phyloP scores from a whole-genome alignment of 2,113 vertebrate genomes.

The Crotalus tigris region DNA sequence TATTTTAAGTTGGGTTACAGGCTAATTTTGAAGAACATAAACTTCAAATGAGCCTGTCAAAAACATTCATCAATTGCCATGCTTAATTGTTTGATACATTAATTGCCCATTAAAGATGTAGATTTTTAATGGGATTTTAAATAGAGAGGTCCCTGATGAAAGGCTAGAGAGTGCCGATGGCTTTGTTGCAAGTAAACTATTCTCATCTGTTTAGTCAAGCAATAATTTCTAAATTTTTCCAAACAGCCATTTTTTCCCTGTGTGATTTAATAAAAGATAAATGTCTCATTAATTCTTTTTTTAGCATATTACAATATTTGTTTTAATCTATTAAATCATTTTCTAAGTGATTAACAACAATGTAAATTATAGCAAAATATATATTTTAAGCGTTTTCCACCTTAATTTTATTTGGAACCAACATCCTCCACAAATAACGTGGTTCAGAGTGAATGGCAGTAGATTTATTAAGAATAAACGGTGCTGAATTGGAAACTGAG shows the following conservation, averaged over 20 bases:
- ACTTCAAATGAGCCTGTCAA: conserved; percentile 15
- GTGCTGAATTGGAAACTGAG: neutral
- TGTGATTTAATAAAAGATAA: conserved; percentile 5
- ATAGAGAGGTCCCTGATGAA: conserved; percentile 16
- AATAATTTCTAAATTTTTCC: neutral
- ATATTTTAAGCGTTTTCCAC: neutral
- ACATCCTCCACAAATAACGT: neutral
- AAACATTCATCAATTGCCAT: conserved; percentile 23
- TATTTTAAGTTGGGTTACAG: neutral
- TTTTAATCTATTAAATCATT: conserved; percentile 4
- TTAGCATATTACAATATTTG: neutral
- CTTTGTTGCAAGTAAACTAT: conserved; percentile 2
- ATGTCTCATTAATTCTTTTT: neutral
- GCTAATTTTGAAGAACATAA: neutral
- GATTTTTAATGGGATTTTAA: conserved; percentile 34
- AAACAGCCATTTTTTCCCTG: neutral
- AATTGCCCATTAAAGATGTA: conserved; percentile 32
- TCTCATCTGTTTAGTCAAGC: neutral
- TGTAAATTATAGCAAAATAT: neutral
- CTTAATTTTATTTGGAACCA: conserved; percentile 1
- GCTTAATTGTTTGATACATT: conserved; percentile 33
- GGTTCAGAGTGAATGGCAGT: neutral
- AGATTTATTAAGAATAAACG: neutral
- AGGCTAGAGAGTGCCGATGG: neutral
- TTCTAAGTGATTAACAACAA: conserved; percentile 5